Evolutionary conservation across 37 sponge, comb jelly and placozoan genomes (phyloP).

Genomic region (Mnemiopsis leidyi): DNA sequence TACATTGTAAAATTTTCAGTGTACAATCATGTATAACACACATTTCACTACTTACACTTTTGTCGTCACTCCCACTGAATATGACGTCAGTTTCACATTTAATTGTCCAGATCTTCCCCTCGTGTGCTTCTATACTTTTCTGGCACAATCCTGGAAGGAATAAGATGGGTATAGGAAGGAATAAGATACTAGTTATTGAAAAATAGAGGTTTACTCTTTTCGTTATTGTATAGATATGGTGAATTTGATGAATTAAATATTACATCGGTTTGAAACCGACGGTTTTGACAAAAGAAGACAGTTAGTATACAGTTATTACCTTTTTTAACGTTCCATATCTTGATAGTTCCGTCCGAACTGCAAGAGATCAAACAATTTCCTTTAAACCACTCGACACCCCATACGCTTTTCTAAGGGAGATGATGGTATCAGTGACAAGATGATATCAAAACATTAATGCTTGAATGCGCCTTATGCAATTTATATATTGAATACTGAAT

Average conservation of each 20-base stretch:
- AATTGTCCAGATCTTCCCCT: slow-evolving; percentile 23
- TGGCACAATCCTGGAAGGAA: slow-evolving; percentile 66
- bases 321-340: slow-evolving; percentile 60
- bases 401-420: slow-evolving; percentile 3
- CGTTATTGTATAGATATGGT: too few relatives aligned
- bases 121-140: slow-evolving; percentile 58
- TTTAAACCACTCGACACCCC: slow-evolving; percentile 62
- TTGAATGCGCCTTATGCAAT: too few relatives aligned
- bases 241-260: too few relatives aligned
- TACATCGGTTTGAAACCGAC: too few relatives aligned
- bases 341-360: slow-evolving; percentile 54
- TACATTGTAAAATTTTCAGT: too few relatives aligned
- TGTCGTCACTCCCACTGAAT: slow-evolving; percentile 46
- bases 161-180: too few relatives aligned
- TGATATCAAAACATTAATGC: background rate
- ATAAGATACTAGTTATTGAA: too few relatives aligned
- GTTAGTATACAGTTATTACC: too few relatives aligned
- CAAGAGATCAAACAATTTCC: slow-evolving; percentile 25
- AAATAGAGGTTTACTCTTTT: too few relatives aligned
- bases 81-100: slow-evolving; percentile 49
- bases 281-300: too few relatives aligned
- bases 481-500: too few relatives aligned
- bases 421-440: background rate
- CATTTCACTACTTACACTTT: slow-evolving; percentile 10
- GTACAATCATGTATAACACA: too few relatives aligned